Conservation (phyloP, 2,888 invertebrate species). For the Sinelater perroti region DNA sequence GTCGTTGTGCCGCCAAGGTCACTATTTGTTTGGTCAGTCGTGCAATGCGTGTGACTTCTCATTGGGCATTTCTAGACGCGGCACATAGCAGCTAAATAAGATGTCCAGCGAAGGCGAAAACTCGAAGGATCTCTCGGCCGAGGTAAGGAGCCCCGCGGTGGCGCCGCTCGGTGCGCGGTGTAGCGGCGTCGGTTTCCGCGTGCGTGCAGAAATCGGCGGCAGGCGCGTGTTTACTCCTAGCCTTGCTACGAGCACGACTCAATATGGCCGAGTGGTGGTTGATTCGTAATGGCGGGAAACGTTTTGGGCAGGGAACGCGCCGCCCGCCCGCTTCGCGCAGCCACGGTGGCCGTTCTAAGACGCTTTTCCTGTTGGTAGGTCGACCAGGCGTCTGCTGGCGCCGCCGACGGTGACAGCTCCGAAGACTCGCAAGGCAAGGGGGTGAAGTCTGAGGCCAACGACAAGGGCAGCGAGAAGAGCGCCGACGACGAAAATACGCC, state of each 20-base stretch:
- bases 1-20: slow-evolving; percentile 16
- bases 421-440: slow-evolving; percentile 39
- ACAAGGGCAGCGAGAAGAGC: slow-evolving; percentile 33
- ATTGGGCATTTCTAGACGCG: slow-evolving; percentile 60
- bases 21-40: slow-evolving; percentile 47
- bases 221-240: slow-evolving; percentile 2
- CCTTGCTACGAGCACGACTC: slow-evolving; percentile 49
- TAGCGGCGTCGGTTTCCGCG: not conserved
- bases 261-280: slow-evolving; percentile 59
- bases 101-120: slow-evolving; percentile 62
- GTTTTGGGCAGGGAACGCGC: slow-evolving; percentile 19
- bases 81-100: slow-evolving; percentile 56
- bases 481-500: slow-evolving; percentile 33
- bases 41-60: slow-evolving; percentile 57
- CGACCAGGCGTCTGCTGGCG: slow-evolving; percentile 24
- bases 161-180: no score
- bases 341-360: no score
- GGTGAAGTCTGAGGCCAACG: slow-evolving; percentile 36
- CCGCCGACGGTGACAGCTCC: slow-evolving; percentile 16
- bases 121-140: slow-evolving; percentile 56
- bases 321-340: no score
- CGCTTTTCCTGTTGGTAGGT: not conserved
- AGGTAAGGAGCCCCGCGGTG: no score
- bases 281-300: slow-evolving; percentile 61
- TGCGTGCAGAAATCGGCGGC: not conserved